phyloP scores from a whole-genome alignment of 2,888 invertebrate species.

The Torymus tubicola region DNA sequence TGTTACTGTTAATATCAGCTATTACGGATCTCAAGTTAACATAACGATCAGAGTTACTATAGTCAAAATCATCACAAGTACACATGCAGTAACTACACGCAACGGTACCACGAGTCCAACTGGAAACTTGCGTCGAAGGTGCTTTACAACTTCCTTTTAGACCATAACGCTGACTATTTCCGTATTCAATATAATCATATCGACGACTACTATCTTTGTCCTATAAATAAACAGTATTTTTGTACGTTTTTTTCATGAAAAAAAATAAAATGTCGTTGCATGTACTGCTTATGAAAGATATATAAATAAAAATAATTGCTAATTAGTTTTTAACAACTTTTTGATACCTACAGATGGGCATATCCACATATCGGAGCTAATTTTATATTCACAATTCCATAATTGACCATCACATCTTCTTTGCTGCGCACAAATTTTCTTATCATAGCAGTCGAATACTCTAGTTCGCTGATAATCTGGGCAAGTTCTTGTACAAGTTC shows the following conservation, averaged over 20 bases:
- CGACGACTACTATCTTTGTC: conserved; percentile 78
- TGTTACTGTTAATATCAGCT: too few species aligned
- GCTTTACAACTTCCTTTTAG: conserved; percentile 68
- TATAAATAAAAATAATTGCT: background rate
- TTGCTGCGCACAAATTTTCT: conserved; percentile 83
- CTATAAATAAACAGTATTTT: too few species aligned
- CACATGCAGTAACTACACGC: conserved; percentile 94
- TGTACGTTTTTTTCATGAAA: conserved; percentile 1
- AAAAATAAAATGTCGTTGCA: background rate
- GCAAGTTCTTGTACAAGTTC: conserved; percentile 88
- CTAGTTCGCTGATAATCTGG: conserved; percentile 84
- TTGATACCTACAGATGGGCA: background rate
- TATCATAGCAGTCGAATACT: conserved; percentile 84
- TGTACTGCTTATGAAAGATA: background rate
- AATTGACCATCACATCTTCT: conserved; percentile 79
- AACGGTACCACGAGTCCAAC: conserved; percentile 93
- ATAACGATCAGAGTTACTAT: conserved; percentile 85
- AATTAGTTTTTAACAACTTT: background rate
- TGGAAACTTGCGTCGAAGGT: conserved; percentile 80
- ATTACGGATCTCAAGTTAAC: conserved; percentile 88
- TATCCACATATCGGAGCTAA: conserved; percentile 2
- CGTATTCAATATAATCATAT: conserved; percentile 90
- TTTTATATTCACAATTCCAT: conserved; percentile 17
- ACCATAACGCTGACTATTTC: conserved; percentile 85
- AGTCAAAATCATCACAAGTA: conserved; percentile 86